Percentiles rank a stretch among this genome's conserved stretches.
phyloP scores from a whole-genome alignment of 2,113 vertebrate genomes.

The Neopipo cinnamomea region DNA sequence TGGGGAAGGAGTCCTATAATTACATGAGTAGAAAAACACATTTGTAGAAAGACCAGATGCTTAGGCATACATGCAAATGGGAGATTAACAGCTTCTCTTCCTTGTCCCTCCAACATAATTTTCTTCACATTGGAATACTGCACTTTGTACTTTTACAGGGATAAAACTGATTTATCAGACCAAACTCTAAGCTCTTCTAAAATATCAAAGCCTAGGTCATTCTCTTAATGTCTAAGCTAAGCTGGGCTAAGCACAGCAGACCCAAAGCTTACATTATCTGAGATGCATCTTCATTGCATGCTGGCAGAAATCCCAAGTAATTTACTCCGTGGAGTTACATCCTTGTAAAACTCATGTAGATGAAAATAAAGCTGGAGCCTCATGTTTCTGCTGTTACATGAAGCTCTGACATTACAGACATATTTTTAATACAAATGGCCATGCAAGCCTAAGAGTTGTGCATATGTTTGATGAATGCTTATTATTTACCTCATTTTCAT shows the following conservation, averaged over 20 bases:
- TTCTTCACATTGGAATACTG: not conserved
- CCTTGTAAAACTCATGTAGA: not conserved
- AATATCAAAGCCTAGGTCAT: conserved; percentile 16
- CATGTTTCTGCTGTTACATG: not conserved
- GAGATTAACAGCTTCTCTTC: conserved; percentile 32
- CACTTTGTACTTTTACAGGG: conserved; percentile 13
- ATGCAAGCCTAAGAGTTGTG: not conserved
- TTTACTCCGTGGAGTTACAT: not conserved
- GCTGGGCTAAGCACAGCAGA: not conserved
- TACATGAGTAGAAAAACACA: conserved; percentile 31
- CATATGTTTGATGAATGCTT: not conserved
- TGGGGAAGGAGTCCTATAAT: conserved; percentile 40
- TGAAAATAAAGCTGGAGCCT: not conserved
- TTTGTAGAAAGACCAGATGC: conserved; percentile 37
- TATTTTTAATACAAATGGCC: conserved; percentile 24
- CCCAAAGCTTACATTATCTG: not conserved
- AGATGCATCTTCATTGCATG: not conserved
- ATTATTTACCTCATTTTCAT: conserved; percentile 26
- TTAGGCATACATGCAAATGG: conserved; percentile 25
- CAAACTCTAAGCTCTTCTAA: not conserved
- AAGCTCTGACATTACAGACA: not conserved
- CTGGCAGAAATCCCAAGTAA: not conserved
- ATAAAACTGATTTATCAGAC: conserved; percentile 45
- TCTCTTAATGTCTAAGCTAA: conserved; percentile 16
- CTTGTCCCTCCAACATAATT: conserved; percentile 4